phyloP scores from a whole-genome alignment of 2,888 invertebrate species.

The Phengaris alcon region DNA sequence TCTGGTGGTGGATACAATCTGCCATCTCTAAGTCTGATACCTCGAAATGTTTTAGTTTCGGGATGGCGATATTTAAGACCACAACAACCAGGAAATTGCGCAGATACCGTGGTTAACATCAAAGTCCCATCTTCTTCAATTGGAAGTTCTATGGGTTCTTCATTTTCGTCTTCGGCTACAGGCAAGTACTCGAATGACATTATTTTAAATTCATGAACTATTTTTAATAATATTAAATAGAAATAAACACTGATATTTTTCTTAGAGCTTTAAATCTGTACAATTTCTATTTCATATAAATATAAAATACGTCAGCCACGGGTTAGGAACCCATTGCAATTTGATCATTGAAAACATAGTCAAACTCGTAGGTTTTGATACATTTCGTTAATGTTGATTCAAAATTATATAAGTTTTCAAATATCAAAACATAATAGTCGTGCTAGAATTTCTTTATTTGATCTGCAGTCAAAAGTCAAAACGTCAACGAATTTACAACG shows the following conservation, averaged over 20 bases:
- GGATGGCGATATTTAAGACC: conserved; percentile 98
- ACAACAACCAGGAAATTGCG: conserved; percentile 97
- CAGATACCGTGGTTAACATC: conserved; percentile 94
- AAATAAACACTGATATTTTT: conserved; percentile 69
- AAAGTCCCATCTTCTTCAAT: conserved; percentile 97
- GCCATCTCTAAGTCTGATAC: conserved; percentile 94
- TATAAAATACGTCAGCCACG: conserved; percentile 79
- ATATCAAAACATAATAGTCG: conserved; percentile 54
- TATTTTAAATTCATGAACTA: conserved; percentile 76
- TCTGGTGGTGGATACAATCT: conserved; percentile 92
- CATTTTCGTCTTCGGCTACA: conserved; percentile 98
- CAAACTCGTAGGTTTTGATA: conserved; percentile 52
- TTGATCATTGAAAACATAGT: conserved; percentile 76
- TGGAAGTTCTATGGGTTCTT: conserved; percentile 98
- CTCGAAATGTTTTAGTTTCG: conserved; percentile 92
- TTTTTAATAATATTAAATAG: conserved; percentile 62
- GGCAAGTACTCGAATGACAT: conserved; percentile 86
- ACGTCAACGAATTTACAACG: conserved; percentile 61
- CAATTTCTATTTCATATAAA: conserved; percentile 70
- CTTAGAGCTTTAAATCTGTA: conserved; percentile 75
- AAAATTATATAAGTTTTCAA: conserved; percentile 43
- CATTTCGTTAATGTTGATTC: conserved; percentile 41
- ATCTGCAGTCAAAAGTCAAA: conserved; percentile 47
- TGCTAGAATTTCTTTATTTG: conserved; percentile 44
- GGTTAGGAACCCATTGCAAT: conserved; percentile 77